Evolutionary conservation across 2,113 vertebrate species (phyloP).

Genomic region (Pterophyllum scalare): DNA sequence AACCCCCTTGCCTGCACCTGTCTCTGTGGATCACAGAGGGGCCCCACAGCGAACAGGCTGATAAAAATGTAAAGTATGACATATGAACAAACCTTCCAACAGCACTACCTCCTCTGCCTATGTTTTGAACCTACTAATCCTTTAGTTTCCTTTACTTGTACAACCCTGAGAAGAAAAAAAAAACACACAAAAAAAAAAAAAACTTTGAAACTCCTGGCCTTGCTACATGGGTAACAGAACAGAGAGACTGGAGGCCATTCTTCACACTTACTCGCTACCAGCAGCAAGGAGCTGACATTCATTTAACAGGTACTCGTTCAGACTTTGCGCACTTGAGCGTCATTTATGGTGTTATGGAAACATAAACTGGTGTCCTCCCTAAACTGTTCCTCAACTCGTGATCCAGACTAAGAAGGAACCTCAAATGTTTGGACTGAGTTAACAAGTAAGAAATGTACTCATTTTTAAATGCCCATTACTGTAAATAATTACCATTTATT

Average conservation of each 20-base stretch:
- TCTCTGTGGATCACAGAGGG: constrained; percentile 72
- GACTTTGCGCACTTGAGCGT: constrained; percentile 61
- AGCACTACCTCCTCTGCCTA: neutral
- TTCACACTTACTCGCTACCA: constrained; percentile 78
- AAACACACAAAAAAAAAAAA: neutral
- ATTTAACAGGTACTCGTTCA: constrained; percentile 79
- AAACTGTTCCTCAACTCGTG: neutral
- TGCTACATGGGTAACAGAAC: constrained; percentile 55
- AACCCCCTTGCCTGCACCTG: constrained; percentile 62
- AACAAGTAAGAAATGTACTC: no score
- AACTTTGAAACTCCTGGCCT: constrained; percentile 27
- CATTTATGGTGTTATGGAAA: constrained; percentile 54
- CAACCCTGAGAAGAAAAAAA: neutral
- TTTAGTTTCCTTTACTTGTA: neutral
- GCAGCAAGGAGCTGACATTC: constrained; percentile 76
- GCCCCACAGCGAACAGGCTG: constrained; percentile 38
- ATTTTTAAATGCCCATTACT: neutral
- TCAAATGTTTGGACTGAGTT: neutral
- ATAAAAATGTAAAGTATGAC: constrained; percentile 62
- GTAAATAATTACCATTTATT: neutral
- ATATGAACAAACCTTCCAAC: constrained; percentile 23
- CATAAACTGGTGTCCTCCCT: constrained; percentile 25
- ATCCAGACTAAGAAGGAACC: neutral
- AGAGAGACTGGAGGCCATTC: constrained; percentile 64
- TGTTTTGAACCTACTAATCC: neutral